Base-by-base conservation (phyloP, 2,888 invertebrate species). In the Diploptera punctata region DNA sequence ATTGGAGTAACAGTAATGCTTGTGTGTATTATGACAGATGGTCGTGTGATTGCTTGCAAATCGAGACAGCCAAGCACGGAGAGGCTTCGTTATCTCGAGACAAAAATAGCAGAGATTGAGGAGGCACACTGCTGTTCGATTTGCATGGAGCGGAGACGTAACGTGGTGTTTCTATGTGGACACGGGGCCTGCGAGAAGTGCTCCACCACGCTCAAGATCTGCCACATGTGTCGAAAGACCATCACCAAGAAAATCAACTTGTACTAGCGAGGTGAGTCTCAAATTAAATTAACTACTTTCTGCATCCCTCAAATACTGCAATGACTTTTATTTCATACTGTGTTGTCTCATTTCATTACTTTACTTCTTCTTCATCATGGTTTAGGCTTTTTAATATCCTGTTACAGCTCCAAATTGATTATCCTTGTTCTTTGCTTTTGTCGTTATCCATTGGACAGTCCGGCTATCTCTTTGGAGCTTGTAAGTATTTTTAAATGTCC, bases 111-210 rank as follows among this genome's bases (percentile, higher is more conserved):
- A 54, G 94, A 95, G 83, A 90, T 95, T 77, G 95, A 95, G 81
- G 95, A 95, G 79, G 91, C 93, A 19, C 91, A 93, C 79, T 90
- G 91, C 80, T 95, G 95, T 80, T 90, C 92, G 70, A 95, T 95
- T 77, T 95, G 95, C 81, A 93, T 95, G 94, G 95, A 95, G 79
- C 85, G 93, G 43, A 87, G 89, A 74, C 85, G 92, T 44, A 93
- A 93, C 79, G 91, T 94, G 21, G 94, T 92, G 24, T 95, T 95
- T 81, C 85, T 94, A n/a, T 95, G 95, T 79, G 95, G 95, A 1
- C 95, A 95, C 79, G 91, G 92, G 24, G 92, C 94, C 16, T 95
- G 95, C 81, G 90, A 91, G 68, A 88, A 89, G 77, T 95, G 95
- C 81, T 92, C 94, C 0, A 90, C 91, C 75, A 92, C 94, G 0